Evolutionary conservation across 2,113 vertebrate species (phyloP), one percentile per base, ranked within the genome.

Genomic region (Columba livia): DNA sequence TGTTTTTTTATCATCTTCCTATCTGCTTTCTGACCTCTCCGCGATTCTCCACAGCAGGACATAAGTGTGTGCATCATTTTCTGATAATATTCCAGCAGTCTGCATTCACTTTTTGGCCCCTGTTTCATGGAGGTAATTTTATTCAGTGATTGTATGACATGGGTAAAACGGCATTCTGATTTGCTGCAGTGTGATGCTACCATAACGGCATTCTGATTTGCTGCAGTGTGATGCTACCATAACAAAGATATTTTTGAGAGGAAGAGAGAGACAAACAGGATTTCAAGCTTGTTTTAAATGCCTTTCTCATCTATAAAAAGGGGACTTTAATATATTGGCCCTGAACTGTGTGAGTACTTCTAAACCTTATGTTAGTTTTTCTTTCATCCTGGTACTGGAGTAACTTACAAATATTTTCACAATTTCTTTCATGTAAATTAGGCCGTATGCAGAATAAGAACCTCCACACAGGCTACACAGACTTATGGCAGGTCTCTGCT

Each of bases 21-120:
- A 0, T 34, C 31, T 38, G 8, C 31, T 58, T 47, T 38, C 34
- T 92, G 56, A 48, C n/a, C 29, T 74, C 5, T 12, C 5, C 1
- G 0, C 2, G 0, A 10, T 66, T 66, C 60, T 54, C 17, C 24
- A 6, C 6, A 5, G 0, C 2, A 26, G 11, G 6, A 9, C 2
- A 3, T 4, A 50, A 51, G 29, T 1, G 1, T 44, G 31, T 48
- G 18, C 23, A 5, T 21, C 0, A 7, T 70, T 85, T 82, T 78
- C 32, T 62, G 9, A 10, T 32, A 31, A 34, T 44, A 6, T 26
- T 80, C 31, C 15, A 47, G n/a, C 42, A 56, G 21, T 8, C 36
- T 53, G 34, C 0, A 0, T 34, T 75, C 1, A 2, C 36, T 58
- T 72, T n/a, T 57, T 77, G 23, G 21, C 6, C 8, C 2, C 10